These are phyloP conservation scores for Phainopepla nitens DNA, from an alignment of 2,113 vertebrate genomes.

Conservation along the genomic window DNA sequence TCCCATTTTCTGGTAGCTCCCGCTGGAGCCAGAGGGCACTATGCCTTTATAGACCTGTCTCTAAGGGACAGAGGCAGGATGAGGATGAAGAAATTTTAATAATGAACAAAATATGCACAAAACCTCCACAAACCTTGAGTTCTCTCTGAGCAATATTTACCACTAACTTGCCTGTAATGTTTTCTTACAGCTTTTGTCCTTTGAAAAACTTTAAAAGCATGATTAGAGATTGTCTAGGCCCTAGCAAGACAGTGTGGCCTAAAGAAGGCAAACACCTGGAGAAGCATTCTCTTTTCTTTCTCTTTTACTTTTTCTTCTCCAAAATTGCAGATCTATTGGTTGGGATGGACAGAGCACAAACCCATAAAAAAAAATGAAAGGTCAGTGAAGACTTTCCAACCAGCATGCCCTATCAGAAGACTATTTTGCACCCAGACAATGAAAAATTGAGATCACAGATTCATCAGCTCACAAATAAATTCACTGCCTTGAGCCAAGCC, in stretches of 20 bases:
- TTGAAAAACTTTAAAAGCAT: slow-evolving; percentile 28
- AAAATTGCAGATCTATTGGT: neutral
- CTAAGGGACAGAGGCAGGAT: neutral
- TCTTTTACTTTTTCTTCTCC: neutral
- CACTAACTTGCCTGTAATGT: neutral
- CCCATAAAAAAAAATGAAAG: neutral
- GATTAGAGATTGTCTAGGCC: neutral
- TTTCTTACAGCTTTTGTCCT: neutral
- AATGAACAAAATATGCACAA: neutral
- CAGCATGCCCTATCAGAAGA: neutral
- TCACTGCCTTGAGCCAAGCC: neutral
- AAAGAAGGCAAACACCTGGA: slow-evolving; percentile 33
- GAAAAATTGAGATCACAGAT: neutral
- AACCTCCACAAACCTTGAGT: neutral
- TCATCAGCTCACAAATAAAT: neutral
- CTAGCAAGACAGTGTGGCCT: neutral
- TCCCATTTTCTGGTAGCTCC: neutral
- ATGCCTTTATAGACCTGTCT: neutral
- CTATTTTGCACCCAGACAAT: neutral
- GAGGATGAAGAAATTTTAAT: neutral
- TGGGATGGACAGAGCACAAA: neutral
- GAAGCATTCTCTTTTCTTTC: neutral
- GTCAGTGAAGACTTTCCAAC: neutral
- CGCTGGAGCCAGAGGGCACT: neutral
- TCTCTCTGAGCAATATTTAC: neutral